Percentiles rank a stretch among this genome's conserved stretches.
Conservation (phyloP, 2,113 vertebrate genomes). For the Platanista minor region DNA sequence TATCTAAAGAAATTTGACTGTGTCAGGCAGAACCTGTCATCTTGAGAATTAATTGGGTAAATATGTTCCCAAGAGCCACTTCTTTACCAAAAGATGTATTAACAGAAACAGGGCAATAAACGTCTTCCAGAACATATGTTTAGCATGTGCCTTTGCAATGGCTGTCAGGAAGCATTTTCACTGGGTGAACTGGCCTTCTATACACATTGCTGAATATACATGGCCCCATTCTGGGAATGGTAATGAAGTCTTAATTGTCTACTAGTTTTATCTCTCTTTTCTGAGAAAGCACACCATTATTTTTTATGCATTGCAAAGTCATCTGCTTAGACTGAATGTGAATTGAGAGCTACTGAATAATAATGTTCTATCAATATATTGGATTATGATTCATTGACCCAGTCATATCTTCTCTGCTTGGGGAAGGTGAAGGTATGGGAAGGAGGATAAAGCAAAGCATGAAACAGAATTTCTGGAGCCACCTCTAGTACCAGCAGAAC, state of each 20-base stretch:
- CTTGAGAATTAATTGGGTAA: neutral
- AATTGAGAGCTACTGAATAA: neutral
- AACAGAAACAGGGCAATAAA: slow-evolving; percentile 5
- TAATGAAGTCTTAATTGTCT: neutral
- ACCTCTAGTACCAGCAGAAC: neutral
- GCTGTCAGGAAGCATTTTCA: neutral
- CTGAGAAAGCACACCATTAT: neutral
- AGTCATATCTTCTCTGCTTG: neutral
- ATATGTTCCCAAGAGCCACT: neutral
- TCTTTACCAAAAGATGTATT: neutral
- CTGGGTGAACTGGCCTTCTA: neutral
- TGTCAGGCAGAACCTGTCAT: neutral
- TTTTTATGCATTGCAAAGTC: neutral
- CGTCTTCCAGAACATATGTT: neutral
- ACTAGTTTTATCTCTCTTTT: neutral
- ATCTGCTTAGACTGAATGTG: neutral
- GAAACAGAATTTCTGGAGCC: neutral
- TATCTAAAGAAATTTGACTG: slow-evolving; percentile 13
- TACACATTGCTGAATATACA: neutral
- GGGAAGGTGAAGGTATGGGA: neutral
- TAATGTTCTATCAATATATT: neutral
- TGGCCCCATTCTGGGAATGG: neutral
- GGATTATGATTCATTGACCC: neutral
- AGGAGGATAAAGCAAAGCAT: neutral
- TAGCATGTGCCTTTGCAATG: neutral